Evolutionary conservation across 2,797 vertebrate genomes (phyloP).

Genomic region (Glyptemys insculpta): DNA sequence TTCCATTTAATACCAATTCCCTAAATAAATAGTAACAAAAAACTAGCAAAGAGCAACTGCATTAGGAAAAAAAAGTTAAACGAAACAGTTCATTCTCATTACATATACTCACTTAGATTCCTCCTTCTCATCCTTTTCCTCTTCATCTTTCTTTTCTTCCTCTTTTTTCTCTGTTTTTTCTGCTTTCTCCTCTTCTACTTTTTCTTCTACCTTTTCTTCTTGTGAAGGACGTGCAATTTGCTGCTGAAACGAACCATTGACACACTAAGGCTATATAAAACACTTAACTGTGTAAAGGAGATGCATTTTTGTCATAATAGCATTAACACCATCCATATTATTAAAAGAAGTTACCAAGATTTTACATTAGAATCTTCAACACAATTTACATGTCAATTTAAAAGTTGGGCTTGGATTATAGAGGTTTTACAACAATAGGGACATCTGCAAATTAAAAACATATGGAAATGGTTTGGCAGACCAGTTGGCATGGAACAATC

Average conservation of each 20-base stretch:
- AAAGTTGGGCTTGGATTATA: not conserved
- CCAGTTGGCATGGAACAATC: not conserved
- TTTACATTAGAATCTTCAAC: not conserved
- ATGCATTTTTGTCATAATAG: conserved; percentile 63
- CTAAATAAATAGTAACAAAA: not conserved
- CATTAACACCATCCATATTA: not conserved
- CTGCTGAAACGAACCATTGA: conserved; percentile 81
- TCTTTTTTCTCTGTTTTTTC: conserved; percentile 98
- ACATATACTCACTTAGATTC: conserved; percentile 90
- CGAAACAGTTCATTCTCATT: not conserved
- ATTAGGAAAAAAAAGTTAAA: not conserved
- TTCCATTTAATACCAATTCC: not conserved
- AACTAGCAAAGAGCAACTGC: not conserved
- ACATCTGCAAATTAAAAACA: not conserved
- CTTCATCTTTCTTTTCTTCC: conserved; percentile 98
- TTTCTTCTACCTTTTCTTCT: conserved; percentile 98
- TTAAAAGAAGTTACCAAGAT: not conserved
- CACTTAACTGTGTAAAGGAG: not conserved
- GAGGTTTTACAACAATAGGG: not conserved
- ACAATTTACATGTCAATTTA: not conserved
- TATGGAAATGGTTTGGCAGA: rapidly evolving
- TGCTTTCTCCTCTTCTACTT: conserved; percentile 95
- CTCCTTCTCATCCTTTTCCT: conserved; percentile 99
- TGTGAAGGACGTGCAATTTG: conserved; percentile 97
- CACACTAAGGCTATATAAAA: not conserved